Evolutionary conservation across 2,888 invertebrate species (phyloP).

Genomic region (Copidosoma aretas): DNA sequence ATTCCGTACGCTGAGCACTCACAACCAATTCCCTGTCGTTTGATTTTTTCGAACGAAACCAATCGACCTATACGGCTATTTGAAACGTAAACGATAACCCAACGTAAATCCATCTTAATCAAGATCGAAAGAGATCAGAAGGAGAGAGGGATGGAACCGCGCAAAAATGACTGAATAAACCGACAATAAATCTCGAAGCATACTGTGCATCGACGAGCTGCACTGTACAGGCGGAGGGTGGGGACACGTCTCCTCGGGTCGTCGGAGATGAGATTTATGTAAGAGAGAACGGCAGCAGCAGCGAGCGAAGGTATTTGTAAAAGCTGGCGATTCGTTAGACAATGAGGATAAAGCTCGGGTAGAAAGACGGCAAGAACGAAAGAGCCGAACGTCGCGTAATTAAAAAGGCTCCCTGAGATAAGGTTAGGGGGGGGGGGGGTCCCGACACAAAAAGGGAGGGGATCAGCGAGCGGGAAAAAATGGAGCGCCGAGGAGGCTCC

Average conservation of each 20-base stretch:
- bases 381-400: conserved; percentile 17
- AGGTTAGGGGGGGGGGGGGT: neutral
- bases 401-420: conserved; percentile 13
- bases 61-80: neutral
- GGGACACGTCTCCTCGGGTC: conserved; percentile 7
- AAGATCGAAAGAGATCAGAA: neutral
- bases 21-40: neutral
- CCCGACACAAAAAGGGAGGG: conserved; percentile 4
- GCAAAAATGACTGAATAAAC: neutral
- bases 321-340: conserved; percentile 26
- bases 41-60: neutral
- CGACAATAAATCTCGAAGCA: neutral
- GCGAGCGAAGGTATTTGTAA: conserved; percentile 26
- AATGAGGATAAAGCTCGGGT: neutral
- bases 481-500: conserved; percentile 5
- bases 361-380: conserved; percentile 10
- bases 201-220: neutral
- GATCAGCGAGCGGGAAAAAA: neutral
- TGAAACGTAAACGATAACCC: neutral
- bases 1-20: too few relatives aligned
- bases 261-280: conserved; percentile 26
- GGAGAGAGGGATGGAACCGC: too few relatives aligned
- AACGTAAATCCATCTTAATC: neutral
- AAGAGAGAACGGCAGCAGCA: conserved; percentile 17
- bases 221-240: conserved; percentile 2